Evolutionary conservation across 2,113 vertebrate genomes (phyloP).

Genomic region (Xenopus borealis): DNA sequence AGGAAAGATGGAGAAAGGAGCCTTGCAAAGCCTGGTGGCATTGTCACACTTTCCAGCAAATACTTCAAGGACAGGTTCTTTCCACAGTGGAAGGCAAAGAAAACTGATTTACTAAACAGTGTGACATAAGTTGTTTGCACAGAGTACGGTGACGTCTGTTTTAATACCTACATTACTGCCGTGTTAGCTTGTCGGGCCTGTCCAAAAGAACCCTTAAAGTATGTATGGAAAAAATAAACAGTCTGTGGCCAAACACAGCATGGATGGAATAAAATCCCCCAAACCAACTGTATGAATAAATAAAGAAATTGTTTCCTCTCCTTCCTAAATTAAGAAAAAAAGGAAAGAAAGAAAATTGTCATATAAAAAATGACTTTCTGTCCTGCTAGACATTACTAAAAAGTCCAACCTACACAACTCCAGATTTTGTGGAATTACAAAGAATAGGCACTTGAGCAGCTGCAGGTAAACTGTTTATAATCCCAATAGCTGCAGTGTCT

Average conservation of each 20-base stretch:
- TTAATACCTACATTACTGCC: conserved; percentile 60
- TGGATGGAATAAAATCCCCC: conserved; percentile 34
- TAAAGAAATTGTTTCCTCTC: conserved; percentile 23
- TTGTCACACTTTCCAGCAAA: conserved; percentile 59
- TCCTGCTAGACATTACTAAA: too few species aligned
- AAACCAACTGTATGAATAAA: conserved; percentile 2
- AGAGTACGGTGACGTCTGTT: conserved; percentile 55
- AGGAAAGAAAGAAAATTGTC: not conserved
- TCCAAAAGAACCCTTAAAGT: conserved; percentile 51
- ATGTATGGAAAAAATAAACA: conserved; percentile 59
- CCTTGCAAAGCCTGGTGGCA: conserved; percentile 6
- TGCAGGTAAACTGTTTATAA: too few species aligned
- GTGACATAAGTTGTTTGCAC: conserved; percentile 68
- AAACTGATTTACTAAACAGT: conserved; percentile 62
- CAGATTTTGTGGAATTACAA: too few species aligned
- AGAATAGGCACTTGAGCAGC: too few species aligned
- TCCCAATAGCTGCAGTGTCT: too few species aligned
- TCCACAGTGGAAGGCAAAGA: conserved; percentile 52
- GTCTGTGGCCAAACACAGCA: conserved; percentile 46
- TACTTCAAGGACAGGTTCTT: conserved; percentile 55
- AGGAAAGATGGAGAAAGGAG: conserved; percentile 19
- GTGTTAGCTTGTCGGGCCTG: conserved; percentile 57
- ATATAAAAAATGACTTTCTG: not conserved
- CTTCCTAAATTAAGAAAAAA: conserved; percentile 19
- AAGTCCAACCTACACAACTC: too few species aligned